Percentiles rank a stretch among this genome's conserved stretches.
Evolutionary conservation across 2,888 invertebrate genomes (phyloP).

Genomic region (Molanna angustata): DNA sequence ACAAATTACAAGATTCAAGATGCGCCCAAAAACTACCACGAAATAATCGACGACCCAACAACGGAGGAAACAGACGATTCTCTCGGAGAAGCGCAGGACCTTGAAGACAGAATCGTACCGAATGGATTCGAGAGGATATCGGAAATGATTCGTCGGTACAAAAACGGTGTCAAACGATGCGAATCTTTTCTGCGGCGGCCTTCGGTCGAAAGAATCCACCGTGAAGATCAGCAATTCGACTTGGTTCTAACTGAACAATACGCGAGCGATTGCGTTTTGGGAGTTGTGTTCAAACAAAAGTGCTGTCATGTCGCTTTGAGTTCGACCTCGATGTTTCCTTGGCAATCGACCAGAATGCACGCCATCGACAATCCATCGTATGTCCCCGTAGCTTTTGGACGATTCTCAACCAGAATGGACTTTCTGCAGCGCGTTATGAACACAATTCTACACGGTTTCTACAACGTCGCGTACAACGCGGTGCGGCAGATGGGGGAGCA

Average conservation of each 20-base stretch:
- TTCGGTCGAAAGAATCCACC: conserved; percentile 8
- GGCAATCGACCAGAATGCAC: conserved; percentile 39
- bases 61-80: neutral
- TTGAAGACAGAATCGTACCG: neutral
- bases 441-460: conserved; percentile 27
- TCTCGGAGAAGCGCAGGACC: neutral
- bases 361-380: conserved; percentile 42
- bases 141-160: neutral
- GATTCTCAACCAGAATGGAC: conserved; percentile 35
- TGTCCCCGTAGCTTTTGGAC: conserved; percentile 39
- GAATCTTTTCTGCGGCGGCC: conserved; percentile 39
- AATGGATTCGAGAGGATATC: too few relatives aligned
- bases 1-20: conserved; percentile 51
- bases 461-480: conserved; percentile 14
- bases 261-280: conserved; percentile 18
- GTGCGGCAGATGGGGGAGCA: conserved; percentile 20
- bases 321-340: conserved; percentile 41
- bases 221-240: conserved; percentile 12
- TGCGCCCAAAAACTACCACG: conserved; percentile 53
- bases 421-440: conserved; percentile 40
- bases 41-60: conserved; percentile 41
- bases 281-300: conserved; percentile 14
- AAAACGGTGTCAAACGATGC: conserved; percentile 10
- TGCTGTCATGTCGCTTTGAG: conserved; percentile 42
- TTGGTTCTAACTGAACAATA: conserved; percentile 18